Conservation (phyloP, 2,888 invertebrate species). For the Mylabris sibirica region DNA sequence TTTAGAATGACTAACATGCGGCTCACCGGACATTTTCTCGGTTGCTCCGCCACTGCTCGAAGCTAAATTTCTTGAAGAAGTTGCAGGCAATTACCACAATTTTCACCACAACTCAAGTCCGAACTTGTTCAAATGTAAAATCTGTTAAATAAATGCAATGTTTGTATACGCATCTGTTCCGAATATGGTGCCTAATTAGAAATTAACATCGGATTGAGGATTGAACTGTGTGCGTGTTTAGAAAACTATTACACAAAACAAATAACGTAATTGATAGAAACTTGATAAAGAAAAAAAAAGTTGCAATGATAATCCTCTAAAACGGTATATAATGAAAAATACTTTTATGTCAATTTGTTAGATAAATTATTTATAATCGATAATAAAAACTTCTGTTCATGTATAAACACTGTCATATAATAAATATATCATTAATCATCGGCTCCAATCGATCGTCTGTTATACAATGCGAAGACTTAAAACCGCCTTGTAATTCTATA, state of each 20-base stretch:
- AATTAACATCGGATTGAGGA: background rate
- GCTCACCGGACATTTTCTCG: no score
- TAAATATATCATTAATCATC: slow-evolving; percentile 46
- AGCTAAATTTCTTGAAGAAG: no score
- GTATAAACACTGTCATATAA: slow-evolving; percentile 45
- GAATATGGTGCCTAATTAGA: slow-evolving; percentile 1
- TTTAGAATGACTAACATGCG: no score
- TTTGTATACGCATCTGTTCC: background rate
- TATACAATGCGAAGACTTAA: slow-evolving; percentile 30
- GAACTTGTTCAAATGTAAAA: background rate
- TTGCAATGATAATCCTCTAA: background rate
- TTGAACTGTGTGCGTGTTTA: slow-evolving; percentile 8
- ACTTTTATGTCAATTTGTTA: background rate
- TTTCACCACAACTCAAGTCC: background rate
- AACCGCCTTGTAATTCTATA: slow-evolving; percentile 33
- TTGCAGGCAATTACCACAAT: no score
- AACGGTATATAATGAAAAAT: background rate
- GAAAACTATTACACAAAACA: background rate
- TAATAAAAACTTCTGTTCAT: slow-evolving; percentile 19
- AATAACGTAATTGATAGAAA: no score
- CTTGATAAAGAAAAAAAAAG: background rate
- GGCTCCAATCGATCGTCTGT: slow-evolving; percentile 16
- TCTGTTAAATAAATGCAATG: background rate
- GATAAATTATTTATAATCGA: slow-evolving; percentile 6
- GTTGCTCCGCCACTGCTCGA: no score